A percentile compares a stretch with the other conserved stretches of the same genome.
Evolutionary conservation across 2,797 vertebrate species (phyloP).

Genomic region (Tachyglossus aculeatus): DNA sequence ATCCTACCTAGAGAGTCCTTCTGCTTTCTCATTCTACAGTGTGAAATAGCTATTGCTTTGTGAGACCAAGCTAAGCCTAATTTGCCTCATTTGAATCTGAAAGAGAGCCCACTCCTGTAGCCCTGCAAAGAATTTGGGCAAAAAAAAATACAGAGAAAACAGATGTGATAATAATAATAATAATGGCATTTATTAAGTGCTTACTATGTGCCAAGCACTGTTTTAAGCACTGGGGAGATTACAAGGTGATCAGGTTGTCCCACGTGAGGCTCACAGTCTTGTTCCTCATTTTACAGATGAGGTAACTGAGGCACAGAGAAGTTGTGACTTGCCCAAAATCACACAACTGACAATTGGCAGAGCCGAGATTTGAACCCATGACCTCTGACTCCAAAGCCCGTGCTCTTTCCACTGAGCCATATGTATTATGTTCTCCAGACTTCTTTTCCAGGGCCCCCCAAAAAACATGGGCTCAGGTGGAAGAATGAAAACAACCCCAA

Average conservation of each 20-base stretch:
- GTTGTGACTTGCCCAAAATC: too few relatives aligned
- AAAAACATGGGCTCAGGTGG: slow-evolving; percentile 40
- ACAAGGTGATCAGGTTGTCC: too few relatives aligned
- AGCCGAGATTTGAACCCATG: too few relatives aligned
- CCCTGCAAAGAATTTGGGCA: slow-evolving; percentile 69
- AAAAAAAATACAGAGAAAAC: slow-evolving; percentile 72
- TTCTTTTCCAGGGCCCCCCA: not conserved
- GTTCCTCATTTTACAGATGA: too few relatives aligned
- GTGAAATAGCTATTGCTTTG: slow-evolving; percentile 59
- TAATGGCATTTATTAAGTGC: too few relatives aligned
- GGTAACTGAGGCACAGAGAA: too few relatives aligned
- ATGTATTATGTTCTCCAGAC: slow-evolving; percentile 39
- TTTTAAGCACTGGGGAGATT: too few relatives aligned
- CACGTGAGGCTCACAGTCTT: too few relatives aligned
- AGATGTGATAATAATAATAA: slow-evolving; percentile 65
- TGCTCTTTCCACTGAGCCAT: too few relatives aligned
- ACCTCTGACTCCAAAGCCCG: too few relatives aligned
- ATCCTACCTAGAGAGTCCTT: slow-evolving; percentile 34
- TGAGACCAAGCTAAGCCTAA: slow-evolving; percentile 56
- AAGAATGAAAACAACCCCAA: slow-evolving; percentile 35
- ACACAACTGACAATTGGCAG: too few relatives aligned
- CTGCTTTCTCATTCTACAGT: slow-evolving; percentile 60
- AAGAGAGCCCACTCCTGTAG: slow-evolving; percentile 75
- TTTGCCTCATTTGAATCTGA: slow-evolving; percentile 75
- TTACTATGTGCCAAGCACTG: too few relatives aligned